Conservation (phyloP, 2,113 vertebrate genomes). For the Phyllostomus discolor region DNA sequence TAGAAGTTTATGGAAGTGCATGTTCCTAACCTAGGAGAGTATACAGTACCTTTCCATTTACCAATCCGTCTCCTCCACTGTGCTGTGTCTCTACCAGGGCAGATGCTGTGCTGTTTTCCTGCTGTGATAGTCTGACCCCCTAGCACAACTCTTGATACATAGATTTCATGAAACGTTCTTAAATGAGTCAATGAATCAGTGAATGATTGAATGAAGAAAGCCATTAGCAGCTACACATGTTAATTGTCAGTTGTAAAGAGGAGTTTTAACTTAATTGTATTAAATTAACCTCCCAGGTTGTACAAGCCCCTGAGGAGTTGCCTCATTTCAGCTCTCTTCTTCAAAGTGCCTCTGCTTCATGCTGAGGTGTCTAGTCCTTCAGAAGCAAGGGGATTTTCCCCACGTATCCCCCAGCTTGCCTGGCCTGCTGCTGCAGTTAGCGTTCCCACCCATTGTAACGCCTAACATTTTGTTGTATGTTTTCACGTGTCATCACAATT, state of each 20-base stretch:
- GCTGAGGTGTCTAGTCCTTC: neutral
- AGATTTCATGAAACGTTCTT: neutral
- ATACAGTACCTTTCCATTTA: neutral
- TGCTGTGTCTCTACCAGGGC: neutral
- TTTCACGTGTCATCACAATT: neutral
- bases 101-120: neutral
- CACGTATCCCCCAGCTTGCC: neutral
- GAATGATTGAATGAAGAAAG: neutral
- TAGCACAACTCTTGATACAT: neutral
- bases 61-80: neutral
- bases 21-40: neutral
- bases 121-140: neutral
- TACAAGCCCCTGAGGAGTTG: neutral
- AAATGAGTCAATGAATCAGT: neutral
- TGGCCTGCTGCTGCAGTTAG: neutral
- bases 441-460: neutral
- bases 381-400: accelerated
- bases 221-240: neutral
- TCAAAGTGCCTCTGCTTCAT: neutral
- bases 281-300: neutral
- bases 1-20: neutral
- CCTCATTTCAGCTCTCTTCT: neutral
- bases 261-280: neutral
- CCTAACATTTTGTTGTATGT: neutral
- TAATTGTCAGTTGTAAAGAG: neutral